Conservation (phyloP, 2,888 invertebrate species). For the Neoscelio sp. region DNA sequence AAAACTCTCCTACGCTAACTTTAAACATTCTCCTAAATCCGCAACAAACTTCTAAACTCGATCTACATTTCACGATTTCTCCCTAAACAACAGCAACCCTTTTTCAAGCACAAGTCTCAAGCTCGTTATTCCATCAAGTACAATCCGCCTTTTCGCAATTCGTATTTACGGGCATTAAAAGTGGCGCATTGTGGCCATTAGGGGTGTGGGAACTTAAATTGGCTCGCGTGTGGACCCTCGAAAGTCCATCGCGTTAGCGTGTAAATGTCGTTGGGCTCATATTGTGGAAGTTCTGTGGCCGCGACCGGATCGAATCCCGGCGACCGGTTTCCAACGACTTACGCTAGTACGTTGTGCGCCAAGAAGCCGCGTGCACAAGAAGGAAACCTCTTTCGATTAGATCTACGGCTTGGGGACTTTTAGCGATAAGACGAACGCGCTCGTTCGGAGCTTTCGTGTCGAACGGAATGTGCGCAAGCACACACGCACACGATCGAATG, state of each 20-base stretch:
- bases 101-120: too few species aligned
- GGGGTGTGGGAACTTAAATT: slow-evolving; percentile 57
- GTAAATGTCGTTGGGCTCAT: slow-evolving; percentile 64
- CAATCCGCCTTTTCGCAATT: slow-evolving; percentile 50
- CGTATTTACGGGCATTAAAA: slow-evolving; percentile 64
- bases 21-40: slow-evolving; percentile 20
- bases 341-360: slow-evolving; percentile 36
- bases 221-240: slow-evolving; percentile 65
- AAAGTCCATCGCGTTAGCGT: slow-evolving; percentile 63
- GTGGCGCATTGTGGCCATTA: slow-evolving; percentile 41
- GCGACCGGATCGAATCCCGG: slow-evolving; percentile 34
- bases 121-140: slow-evolving; percentile 28
- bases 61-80: slow-evolving; percentile 29
- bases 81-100: slow-evolving; percentile 30
- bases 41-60: background rate
- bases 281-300: slow-evolving; percentile 21
- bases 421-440: slow-evolving; percentile 76
- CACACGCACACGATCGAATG: background rate
- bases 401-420: slow-evolving; percentile 71
- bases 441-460: slow-evolving; percentile 77
- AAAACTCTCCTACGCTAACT: background rate
- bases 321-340: slow-evolving; percentile 43
- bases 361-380: slow-evolving; percentile 59
- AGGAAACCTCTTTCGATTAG: slow-evolving; percentile 70
- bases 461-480: slow-evolving; percentile 59